Evolutionary conservation across 1,140 invertebrate species (phyloP).

Genomic region (Rhagoletis pomonella): DNA sequence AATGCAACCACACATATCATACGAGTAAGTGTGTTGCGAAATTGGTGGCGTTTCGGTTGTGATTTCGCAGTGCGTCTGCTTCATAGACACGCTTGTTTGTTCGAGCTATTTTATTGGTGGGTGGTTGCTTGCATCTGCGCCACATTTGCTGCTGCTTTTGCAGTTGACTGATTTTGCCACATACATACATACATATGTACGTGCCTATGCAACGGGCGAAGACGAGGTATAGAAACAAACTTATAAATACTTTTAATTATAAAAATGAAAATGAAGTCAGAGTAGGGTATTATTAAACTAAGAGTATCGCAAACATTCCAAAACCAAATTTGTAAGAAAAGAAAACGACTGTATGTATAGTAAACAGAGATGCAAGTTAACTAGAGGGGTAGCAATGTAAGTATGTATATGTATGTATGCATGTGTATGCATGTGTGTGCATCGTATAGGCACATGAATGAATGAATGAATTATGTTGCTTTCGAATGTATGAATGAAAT

Average conservation of each 20-base stretch:
- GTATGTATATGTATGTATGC: neutral
- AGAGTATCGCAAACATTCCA: neutral
- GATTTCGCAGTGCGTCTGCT: conserved; percentile 19
- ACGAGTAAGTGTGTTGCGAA: neutral
- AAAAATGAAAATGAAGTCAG: conserved; percentile 35
- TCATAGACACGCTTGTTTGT: neutral
- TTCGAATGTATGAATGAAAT: conserved; percentile 36
- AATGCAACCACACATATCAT: neutral
- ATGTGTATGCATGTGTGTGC: neutral
- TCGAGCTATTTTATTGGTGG: neutral
- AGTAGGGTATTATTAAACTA: neutral
- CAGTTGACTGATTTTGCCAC: conserved; percentile 15
- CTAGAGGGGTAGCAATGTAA: neutral
- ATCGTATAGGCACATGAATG: neutral
- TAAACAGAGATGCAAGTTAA: neutral
- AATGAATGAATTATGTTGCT: conserved; percentile 12
- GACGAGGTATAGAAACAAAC: neutral
- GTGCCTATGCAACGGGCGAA: conserved; percentile 12
- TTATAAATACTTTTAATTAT: conserved; percentile 11
- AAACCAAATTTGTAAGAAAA: neutral
- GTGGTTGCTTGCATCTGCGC: conserved; percentile 31
- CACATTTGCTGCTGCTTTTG: conserved; percentile 29
- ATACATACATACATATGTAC: neutral
- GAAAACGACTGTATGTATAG: neutral
- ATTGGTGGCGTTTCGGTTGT: conserved; percentile 49